phyloP scores from a whole-genome alignment of 2,888 invertebrate genomes.

The Argyra leucocephala region DNA sequence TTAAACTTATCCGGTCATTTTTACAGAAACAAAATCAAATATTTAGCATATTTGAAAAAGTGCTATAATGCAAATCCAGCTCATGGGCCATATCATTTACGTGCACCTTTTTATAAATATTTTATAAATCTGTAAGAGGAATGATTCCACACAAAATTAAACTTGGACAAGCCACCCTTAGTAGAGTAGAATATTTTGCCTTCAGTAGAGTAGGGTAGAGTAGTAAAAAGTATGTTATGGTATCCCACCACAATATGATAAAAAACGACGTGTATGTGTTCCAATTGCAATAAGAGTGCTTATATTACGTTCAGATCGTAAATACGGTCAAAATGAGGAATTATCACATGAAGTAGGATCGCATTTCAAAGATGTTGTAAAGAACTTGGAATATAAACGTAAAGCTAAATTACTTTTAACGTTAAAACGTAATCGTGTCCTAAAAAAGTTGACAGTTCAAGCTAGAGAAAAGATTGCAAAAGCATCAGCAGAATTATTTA shows the following conservation, averaged over 20 bases:
- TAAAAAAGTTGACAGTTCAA: conserved; percentile 74
- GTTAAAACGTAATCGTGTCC: conserved; percentile 43
- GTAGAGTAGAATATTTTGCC: conserved; percentile 83
- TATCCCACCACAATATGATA: conserved; percentile 92
- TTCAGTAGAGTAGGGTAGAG: too few species aligned
- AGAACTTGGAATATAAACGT: conserved; percentile 90
- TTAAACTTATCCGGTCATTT: conserved; percentile 94
- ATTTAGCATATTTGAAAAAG: conserved; percentile 84
- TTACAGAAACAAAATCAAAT: conserved; percentile 87
- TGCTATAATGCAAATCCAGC: too few species aligned
- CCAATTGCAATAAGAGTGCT: conserved; percentile 94
- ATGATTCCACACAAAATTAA: conserved; percentile 96
- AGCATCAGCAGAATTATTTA: conserved; percentile 73
- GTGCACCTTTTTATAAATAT: conserved; percentile 89
- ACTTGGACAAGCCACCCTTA: conserved; percentile 87
- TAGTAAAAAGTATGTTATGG: too few species aligned
- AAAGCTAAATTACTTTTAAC: conserved; percentile 59
- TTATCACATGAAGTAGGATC: conserved; percentile 98
- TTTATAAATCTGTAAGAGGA: conserved; percentile 89
- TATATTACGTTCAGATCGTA: too few species aligned
- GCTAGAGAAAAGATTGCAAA: conserved; percentile 74
- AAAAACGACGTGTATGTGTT: conserved; percentile 88
- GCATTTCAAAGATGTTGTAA: conserved; percentile 96
- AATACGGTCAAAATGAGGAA: conserved; percentile 89
- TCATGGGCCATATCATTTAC: too few species aligned